Evolutionary conservation across 1,140 invertebrate species (phyloP), one percentile per base, ranked within the genome.

Genomic region (Telenomus remus): DNA sequence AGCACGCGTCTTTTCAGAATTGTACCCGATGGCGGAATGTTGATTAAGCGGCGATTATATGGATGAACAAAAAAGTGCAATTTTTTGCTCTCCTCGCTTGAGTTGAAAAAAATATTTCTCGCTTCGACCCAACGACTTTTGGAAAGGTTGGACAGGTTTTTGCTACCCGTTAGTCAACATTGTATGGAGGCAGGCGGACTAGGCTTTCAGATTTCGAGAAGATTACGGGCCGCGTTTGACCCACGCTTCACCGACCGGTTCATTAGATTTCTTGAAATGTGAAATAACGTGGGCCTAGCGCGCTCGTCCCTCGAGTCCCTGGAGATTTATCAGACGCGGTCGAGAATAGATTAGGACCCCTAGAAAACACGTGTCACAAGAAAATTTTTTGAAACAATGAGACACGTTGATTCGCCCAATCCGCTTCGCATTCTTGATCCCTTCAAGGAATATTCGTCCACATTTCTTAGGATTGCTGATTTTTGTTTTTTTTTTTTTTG

Each of bases 81-180:
- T 61, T 61, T 61, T 61, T 70, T 54, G 19, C 6, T 27, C 19
- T 3, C 35, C 19, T 39, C 49, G 66, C 53, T 72, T 35, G 50
- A 11, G 35, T 27, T 0, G 9, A 19, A 81, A 76, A 80, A 80
- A 72, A 72, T 74, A 57, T 76, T 69, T 61, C 68, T 61, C 53
- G 76, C 63, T 71, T 42, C 69, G 42, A 63, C 54, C 60, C 72
- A 76, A 81, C 79, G 73, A 78, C 74, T 81, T 81, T 80, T 75
- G 75, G 75, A 85, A 84, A 83, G 80, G 82, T 82, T 79, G 81
- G 82, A 84, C 80, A 80, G 80, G 81, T 84, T 82, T 78, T 79
- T 54, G 81, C 80, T 81, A 81, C 76, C 79, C 80, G 78, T 81
- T 83, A 80, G 66, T 59, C 69, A 60, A 78, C 68, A 70, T 79